Percentiles rank a stretch among this genome's conserved stretches.
These are phyloP conservation scores for Macaca nemestrina DNA, from an alignment of 2,113 vertebrate genomes.

Conservation along the genomic window DNA sequence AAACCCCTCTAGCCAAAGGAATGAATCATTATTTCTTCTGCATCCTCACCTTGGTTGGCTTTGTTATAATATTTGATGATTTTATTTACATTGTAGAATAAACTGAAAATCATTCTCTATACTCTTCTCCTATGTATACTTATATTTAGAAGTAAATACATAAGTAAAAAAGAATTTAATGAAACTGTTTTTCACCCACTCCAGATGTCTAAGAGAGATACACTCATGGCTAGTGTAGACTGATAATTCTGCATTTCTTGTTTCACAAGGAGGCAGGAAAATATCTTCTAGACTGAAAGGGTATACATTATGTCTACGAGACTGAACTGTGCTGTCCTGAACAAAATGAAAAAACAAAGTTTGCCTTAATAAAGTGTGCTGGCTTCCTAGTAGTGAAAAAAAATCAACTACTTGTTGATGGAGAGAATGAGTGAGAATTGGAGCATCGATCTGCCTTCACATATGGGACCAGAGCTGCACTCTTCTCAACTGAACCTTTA, in stretches of 20 bases:
- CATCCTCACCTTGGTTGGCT: background rate
- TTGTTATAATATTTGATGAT: background rate
- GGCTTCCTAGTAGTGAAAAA: background rate
- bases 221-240: no score
- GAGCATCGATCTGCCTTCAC: background rate
- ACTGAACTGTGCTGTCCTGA: background rate
- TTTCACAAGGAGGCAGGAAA: background rate
- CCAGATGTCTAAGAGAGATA: background rate
- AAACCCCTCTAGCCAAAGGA: background rate
- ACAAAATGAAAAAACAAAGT: background rate
- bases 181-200: background rate
- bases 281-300: background rate
- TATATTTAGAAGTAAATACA: background rate
- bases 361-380: background rate
- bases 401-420: background rate
- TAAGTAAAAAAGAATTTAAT: background rate
- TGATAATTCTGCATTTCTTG: background rate
- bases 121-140: background rate
- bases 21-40: background rate
- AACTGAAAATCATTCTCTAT: background rate
- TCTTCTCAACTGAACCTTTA: background rate
- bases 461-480: accelerated
- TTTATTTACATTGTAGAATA: background rate
- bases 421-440: accelerated
- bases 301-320: background rate